Conservation (phyloP, 1,140 invertebrate species). For the Aleiodes sp. region DNA sequence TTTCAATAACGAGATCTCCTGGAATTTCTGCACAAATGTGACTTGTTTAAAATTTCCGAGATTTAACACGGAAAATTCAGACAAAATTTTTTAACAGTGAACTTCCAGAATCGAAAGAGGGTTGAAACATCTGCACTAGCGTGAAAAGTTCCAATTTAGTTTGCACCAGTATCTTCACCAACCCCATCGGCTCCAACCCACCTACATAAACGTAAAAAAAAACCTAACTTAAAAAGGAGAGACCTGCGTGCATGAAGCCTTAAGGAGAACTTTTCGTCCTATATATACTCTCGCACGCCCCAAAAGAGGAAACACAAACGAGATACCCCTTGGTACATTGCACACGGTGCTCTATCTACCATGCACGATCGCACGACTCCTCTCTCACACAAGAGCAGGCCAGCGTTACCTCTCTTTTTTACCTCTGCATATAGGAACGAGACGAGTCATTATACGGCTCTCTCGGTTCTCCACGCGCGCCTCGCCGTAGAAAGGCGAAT, state of each 20-base stretch:
- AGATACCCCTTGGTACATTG: neutral
- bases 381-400: too few relatives aligned
- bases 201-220: slow-evolving; percentile 1
- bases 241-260: neutral
- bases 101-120: neutral
- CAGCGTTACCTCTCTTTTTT: neutral
- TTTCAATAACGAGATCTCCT: too few relatives aligned
- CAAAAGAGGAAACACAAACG: slow-evolving; percentile 11
- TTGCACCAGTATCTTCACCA: neutral
- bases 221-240: too few relatives aligned
- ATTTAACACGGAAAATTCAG: too few relatives aligned
- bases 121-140: too few relatives aligned
- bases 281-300: neutral
- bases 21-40: too few relatives aligned
- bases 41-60: too few relatives aligned
- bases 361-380: slow-evolving; percentile 55
- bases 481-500: neutral
- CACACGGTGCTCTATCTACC: slow-evolving; percentile 48
- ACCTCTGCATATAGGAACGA: slow-evolving; percentile 49
- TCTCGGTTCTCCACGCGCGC: slow-evolving; percentile 1
- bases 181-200: slow-evolving; percentile 8
- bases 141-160: neutral
- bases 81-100: too few relatives aligned
- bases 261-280: slow-evolving; percentile 5
- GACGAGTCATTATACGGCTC: slow-evolving; percentile 30